Base-by-base conservation (phyloP, 2,797 vertebrate species). In the Macropodus opercularis region DNA sequence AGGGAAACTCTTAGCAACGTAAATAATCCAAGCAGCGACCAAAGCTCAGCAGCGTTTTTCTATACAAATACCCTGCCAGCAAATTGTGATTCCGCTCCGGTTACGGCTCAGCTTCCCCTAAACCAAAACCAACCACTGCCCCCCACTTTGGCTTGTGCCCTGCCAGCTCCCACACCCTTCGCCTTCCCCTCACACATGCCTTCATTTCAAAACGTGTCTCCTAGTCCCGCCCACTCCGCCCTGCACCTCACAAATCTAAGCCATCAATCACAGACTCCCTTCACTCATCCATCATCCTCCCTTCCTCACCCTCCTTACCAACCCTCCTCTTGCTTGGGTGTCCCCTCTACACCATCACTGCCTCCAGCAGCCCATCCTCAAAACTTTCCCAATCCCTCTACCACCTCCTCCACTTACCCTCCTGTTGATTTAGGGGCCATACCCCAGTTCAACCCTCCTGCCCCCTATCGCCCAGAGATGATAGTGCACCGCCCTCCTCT, bases 381-480 rank as follows among this genome's bases (percentile, higher is more conserved):
- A 35, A 85, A 66, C 52, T 43, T 81, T 10, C 54, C 73, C 17
- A 62, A 58, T 32, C 23, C 69, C 19, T 24, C 81, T 9, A 19
- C 72, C 2, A 53, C 85, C 27, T 43, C 80, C 58, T 69, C 67
- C 3, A 8, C 75, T 0, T 90, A 87, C 53, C 71, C 88, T 29
- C 46, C 83, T 0, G 76, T 84, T 35, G 91, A 91, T 15, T 57
- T 90, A 2, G 74, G 85, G 4, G 51, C 73, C 50, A 83, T 90
- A 29, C 52, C 88, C 19, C 91, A 87, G 58, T 87, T 90, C 50
- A 85, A 87, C 21, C 65, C 86, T 4, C 29, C 80, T 5, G 58
- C 85, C 34, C 60, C 91, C 63, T 93, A 91, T 67, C 84, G 77
- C 13, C 69, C 91, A 11, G 92, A 92, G 31, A 74, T 92, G 88